Conservation (phyloP, 2,888 invertebrate species). For the Automeris io region DNA sequence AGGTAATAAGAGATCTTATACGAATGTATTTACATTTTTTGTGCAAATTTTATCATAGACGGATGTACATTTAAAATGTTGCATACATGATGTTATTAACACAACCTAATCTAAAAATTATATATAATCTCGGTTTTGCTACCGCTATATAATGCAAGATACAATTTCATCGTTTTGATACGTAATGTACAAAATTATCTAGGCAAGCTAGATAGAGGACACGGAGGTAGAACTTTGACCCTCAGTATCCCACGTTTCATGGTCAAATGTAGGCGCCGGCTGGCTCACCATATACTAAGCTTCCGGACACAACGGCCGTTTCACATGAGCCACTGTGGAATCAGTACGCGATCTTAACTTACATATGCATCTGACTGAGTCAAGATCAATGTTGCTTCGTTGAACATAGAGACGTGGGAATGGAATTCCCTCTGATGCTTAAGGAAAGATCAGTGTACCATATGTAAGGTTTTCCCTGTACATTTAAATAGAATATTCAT, state of each 20-base stretch:
- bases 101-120: too few relatives aligned
- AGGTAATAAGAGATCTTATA: too few relatives aligned
- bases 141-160: too few relatives aligned
- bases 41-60: too few relatives aligned
- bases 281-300: slow-evolving; percentile 43
- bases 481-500: neutral
- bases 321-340: slow-evolving; percentile 44
- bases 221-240: slow-evolving; percentile 55
- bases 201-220: slow-evolving; percentile 61
- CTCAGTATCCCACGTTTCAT: slow-evolving; percentile 50
- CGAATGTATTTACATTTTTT: too few relatives aligned
- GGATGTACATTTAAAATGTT: too few relatives aligned
- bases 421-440: neutral
- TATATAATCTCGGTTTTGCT: too few relatives aligned
- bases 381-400: slow-evolving; percentile 45
- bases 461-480: neutral
- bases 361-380: slow-evolving; percentile 24
- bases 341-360: slow-evolving; percentile 37
- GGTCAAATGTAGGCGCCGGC: slow-evolving; percentile 50
- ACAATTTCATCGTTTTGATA: too few relatives aligned
- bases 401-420: slow-evolving; percentile 3
- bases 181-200: too few relatives aligned
- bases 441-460: neutral
- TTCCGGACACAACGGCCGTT: slow-evolving; percentile 43
- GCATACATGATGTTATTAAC: too few relatives aligned